phyloP scores from a whole-genome alignment of 2,888 invertebrate species.

The Pelosia muscerda region DNA sequence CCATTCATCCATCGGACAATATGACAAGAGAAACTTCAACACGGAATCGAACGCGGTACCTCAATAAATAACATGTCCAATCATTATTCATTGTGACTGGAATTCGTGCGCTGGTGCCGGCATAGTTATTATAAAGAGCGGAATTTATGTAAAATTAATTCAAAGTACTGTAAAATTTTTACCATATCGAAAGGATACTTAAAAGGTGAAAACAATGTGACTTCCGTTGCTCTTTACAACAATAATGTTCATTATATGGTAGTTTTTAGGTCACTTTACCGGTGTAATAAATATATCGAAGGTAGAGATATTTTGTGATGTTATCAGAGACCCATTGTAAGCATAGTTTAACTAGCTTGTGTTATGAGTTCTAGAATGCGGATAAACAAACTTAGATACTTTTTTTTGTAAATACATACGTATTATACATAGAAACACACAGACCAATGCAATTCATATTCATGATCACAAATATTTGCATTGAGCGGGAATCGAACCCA shows the following conservation, averaged over 20 bases:
- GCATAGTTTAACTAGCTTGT: too few relatives aligned
- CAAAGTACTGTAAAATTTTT: background rate
- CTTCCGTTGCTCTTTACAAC: background rate
- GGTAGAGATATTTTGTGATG: too few relatives aligned
- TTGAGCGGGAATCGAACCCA: too few relatives aligned
- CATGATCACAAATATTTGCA: too few relatives aligned
- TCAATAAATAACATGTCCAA: conserved; percentile 72
- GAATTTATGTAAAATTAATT: conserved; percentile 11
- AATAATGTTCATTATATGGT: too few relatives aligned
- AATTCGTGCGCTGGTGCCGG: conserved; percentile 21
- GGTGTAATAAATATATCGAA: background rate
- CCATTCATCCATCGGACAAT: conserved; percentile 57
- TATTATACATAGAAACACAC: too few relatives aligned
- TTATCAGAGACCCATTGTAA: too few relatives aligned
- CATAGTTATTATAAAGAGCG: background rate
- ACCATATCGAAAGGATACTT: background rate
- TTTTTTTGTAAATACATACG: too few relatives aligned
- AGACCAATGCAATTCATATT: too few relatives aligned
- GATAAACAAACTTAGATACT: too few relatives aligned
- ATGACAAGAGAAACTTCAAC: conserved; percentile 72
- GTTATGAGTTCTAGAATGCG: too few relatives aligned
- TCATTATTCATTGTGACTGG: conserved; percentile 67
- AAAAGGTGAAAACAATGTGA: background rate
- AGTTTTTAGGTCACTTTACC: too few relatives aligned
- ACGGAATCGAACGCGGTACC: conserved; percentile 61